These are phyloP conservation scores for Drosophila percnosoma DNA, from an alignment of 2,888 invertebrate genomes.

Conservation along the genomic window DNA sequence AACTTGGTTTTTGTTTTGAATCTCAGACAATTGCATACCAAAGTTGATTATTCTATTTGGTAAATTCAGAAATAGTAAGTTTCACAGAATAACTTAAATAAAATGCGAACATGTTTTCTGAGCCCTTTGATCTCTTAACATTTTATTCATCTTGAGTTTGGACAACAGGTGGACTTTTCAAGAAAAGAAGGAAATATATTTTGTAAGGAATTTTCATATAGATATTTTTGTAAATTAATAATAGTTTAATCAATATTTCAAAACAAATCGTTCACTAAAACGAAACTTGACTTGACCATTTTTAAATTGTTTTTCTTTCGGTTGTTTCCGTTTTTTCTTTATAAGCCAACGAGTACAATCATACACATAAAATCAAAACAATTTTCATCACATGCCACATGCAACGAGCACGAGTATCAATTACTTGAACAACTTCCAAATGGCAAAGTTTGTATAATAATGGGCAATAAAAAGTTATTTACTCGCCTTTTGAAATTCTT, in stretches of 20 bases:
- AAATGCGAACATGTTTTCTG: not conserved
- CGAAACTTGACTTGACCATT: not conserved
- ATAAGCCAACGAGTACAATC: not conserved
- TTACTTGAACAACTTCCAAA: constrained; percentile 9
- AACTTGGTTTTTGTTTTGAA: not conserved
- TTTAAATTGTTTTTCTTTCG: not conserved
- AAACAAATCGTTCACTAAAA: not conserved
- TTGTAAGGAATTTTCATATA: not conserved
- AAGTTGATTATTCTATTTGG: not conserved
- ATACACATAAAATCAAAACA: not conserved
- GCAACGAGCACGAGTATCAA: constrained; percentile 1
- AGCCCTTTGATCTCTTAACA: not conserved
- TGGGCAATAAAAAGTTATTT: constrained; percentile 21
- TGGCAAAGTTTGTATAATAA: not conserved
- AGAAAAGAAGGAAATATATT: not conserved
- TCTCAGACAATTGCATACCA: not conserved
- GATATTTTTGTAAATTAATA: not conserved
- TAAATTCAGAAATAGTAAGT: not conserved
- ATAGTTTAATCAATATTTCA: not conserved
- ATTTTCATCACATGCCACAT: not conserved
- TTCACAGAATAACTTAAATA: not conserved
- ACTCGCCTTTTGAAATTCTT: constrained; percentile 23
- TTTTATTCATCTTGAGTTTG: not conserved
- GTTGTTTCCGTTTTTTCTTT: not conserved
- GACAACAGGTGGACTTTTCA: not conserved